phyloP scores from a whole-genome alignment of 2,113 vertebrate genomes.

The Sminthopsis crassicaudata region DNA sequence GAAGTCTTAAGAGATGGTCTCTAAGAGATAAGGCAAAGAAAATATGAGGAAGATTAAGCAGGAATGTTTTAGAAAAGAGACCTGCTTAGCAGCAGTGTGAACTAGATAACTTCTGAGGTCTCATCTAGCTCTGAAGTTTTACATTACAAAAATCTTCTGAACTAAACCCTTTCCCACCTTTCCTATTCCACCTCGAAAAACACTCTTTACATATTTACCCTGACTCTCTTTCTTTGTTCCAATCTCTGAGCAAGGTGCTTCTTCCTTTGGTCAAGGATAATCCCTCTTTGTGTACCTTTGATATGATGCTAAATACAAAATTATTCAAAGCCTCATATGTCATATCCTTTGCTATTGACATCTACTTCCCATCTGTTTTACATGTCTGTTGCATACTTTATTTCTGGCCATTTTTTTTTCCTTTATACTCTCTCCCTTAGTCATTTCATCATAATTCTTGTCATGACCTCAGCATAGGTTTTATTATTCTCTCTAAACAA shows the following conservation, averaged over 20 bases:
- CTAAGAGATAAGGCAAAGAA: not conserved
- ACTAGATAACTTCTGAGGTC: not conserved
- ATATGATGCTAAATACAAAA: slow-evolving; percentile 73
- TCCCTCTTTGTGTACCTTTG: slow-evolving; percentile 50
- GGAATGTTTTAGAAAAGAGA: not conserved
- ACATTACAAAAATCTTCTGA: too few species aligned
- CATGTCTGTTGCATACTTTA: not conserved
- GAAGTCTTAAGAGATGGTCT: not conserved
- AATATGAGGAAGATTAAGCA: not conserved
- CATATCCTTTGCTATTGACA: slow-evolving; percentile 68
- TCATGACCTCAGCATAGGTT: too few species aligned
- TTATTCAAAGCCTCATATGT: slow-evolving; percentile 68
- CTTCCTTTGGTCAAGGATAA: not conserved
- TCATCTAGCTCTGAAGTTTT: too few species aligned
- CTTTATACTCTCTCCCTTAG: too few species aligned
- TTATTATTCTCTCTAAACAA: too few species aligned
- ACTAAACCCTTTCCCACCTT: not conserved
- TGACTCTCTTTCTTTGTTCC: not conserved
- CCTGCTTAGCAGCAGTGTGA: not conserved
- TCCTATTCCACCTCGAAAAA: not conserved
- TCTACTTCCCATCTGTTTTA: not conserved
- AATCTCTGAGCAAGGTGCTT: not conserved
- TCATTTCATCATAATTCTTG: too few species aligned
- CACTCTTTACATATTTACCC: not conserved
- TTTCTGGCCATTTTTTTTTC: not conserved